Evolutionary conservation across 2,888 invertebrate genomes (phyloP).

Genomic region (Leptinotarsa peninsularis): DNA sequence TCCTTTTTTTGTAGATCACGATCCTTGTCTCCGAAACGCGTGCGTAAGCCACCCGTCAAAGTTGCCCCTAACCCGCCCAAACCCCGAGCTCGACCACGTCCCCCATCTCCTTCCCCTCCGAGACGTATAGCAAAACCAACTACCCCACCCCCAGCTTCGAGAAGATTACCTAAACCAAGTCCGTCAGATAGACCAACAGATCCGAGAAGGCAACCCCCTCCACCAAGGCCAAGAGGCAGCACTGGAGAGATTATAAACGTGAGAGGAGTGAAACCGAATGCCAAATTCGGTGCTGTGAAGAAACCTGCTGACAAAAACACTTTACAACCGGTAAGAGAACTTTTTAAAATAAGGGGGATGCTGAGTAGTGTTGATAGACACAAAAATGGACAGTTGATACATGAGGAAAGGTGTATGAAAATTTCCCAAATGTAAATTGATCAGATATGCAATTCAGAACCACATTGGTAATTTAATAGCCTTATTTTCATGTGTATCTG

Average conservation of each 20-base stretch:
- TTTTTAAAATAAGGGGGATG: not conserved
- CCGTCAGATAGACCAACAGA: constrained; percentile 64
- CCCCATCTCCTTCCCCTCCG: constrained; percentile 68
- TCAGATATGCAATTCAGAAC: too few species aligned
- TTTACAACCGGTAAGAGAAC: constrained; percentile 46
- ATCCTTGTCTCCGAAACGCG: constrained; percentile 71
- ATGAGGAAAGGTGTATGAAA: too few species aligned
- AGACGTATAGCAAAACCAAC: constrained; percentile 69
- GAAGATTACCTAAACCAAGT: constrained; percentile 46
- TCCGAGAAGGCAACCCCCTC: constrained; percentile 70
- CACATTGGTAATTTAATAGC: too few species aligned
- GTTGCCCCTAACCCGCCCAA: constrained; percentile 64
- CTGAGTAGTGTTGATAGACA: too few species aligned
- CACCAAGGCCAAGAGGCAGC: constrained; percentile 71
- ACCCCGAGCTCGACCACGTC: constrained; percentile 67
- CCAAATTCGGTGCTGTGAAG: constrained; percentile 58
- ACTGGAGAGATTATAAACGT: constrained; percentile 64
- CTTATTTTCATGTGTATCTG: too few species aligned
- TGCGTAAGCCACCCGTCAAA: constrained; percentile 64
- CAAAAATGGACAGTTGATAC: too few species aligned
- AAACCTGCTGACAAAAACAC: constrained; percentile 40
- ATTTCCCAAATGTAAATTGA: too few species aligned
- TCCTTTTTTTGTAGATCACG: constrained; percentile 65
- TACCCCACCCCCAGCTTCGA: constrained; percentile 68
- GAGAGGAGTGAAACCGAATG: constrained; percentile 70